Evolutionary conservation across 2,797 vertebrate species (phyloP), one percentile per base, ranked within the genome.

Genomic region (Selene dorsalis): DNA sequence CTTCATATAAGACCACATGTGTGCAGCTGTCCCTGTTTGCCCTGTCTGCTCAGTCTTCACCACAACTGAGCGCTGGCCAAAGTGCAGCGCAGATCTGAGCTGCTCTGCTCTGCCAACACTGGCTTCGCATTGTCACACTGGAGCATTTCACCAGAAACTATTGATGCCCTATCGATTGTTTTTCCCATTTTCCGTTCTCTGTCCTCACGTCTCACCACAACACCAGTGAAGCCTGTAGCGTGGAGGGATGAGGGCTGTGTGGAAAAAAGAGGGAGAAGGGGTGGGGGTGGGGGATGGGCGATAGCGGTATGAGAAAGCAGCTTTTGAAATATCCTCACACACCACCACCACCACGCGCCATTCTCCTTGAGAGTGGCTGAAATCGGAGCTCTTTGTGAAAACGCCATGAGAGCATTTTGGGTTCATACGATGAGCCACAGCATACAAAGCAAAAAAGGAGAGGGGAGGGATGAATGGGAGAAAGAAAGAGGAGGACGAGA

Each of bases 351-450:
- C 71, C 41, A 7, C 39, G 22, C 20, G 1, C 61, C 76, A 77
- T 86, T 84, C 86, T 87, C 73, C 82, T 82, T 30, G 58, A 86
- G 80, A 88, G 77, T 38, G 71, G 81, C 85, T 85, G 89, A 91
- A 91, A 92, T 89, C 73, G 18, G 83, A 93, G 89, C 84, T 55
- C 79, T 91, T 84, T 89, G 88, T 88, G 77, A 88, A 84, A 87
- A 84, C 62, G 68, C 45, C 83, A 77, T 74, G 73, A 89, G 89
- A 91, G 85, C 76, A 86, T 90, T 91, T 88, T 8, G 20, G 79
- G 78, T 82, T 85, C 76, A 80, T 82, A 48, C 12, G 70, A 75
- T 80, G 79, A 86, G 73, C 84, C 6, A 28, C 58, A 17, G 82
- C 69, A 55, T 73, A 87, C 84, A 91, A 92, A 91, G 86, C 57